Evolutionary conservation across 1,140 invertebrate genomes (phyloP).

Genomic region (Zaprionus nigranus): DNA sequence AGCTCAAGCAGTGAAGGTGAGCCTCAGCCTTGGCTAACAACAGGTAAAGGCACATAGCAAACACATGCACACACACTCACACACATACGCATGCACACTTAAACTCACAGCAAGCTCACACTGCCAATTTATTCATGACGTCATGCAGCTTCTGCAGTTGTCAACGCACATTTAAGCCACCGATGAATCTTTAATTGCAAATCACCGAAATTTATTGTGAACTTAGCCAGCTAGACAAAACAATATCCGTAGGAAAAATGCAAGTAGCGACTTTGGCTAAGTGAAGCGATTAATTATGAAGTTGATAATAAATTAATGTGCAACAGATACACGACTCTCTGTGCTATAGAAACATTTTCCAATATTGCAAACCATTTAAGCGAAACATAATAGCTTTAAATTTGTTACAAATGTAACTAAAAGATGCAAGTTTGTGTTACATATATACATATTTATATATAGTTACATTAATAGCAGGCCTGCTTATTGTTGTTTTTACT

Average conservation of each 20-base stretch:
- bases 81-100: not conserved
- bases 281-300: slow-evolving; percentile 5
- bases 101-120: not conserved
- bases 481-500: no score
- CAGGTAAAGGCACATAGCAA: not conserved
- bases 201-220: slow-evolving; percentile 6
- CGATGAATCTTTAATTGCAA: slow-evolving; percentile 8
- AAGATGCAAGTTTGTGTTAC: not conserved
- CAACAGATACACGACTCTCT: not conserved
- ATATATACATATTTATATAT: not conserved
- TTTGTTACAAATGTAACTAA: not conserved
- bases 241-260: slow-evolving; percentile 5
- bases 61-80: not conserved
- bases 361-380: not conserved
- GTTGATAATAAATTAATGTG: not conserved
- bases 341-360: not conserved
- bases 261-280: not conserved
- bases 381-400: not conserved
- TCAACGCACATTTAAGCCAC: slow-evolving; percentile 2
- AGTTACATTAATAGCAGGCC: no score
- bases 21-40: not conserved
- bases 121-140: slow-evolving; percentile 7
- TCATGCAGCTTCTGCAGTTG: not conserved
- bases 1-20: not conserved
- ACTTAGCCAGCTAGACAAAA: slow-evolving; percentile 4